Percentiles rank a stretch among this genome's conserved stretches.
Evolutionary conservation across 2,113 vertebrate genomes (phyloP).

Genomic region (Limanda limanda): DNA sequence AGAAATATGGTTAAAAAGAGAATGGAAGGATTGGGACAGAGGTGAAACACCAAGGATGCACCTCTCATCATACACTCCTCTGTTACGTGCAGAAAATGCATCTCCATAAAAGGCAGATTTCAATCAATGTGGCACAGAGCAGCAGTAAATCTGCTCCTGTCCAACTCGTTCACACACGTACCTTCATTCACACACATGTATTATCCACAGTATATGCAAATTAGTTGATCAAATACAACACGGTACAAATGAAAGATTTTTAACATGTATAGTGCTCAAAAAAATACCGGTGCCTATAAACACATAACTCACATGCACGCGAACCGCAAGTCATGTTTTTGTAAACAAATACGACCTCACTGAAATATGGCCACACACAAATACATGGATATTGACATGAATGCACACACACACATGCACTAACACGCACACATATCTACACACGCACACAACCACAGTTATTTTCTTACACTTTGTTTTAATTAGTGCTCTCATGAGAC

Average conservation of each 20-base stretch:
- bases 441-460: slow-evolving; percentile 51
- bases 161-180: slow-evolving; percentile 2
- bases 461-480: slow-evolving; percentile 80
- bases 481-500: slow-evolving; percentile 81
- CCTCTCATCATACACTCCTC: slow-evolving; percentile 17
- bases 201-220: not conserved
- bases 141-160: slow-evolving; percentile 44
- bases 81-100: slow-evolving; percentile 26
- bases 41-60: slow-evolving; percentile 34
- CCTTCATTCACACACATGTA: not conserved
- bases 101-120: slow-evolving; percentile 51
- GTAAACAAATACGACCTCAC: slow-evolving; percentile 50
- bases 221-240: not conserved
- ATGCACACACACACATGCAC: not conserved
- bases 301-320: slow-evolving; percentile 8
- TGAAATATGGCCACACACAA: slow-evolving; percentile 22
- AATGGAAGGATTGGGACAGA: not conserved
- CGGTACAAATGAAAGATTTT: not conserved
- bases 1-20: not conserved
- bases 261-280: not conserved
- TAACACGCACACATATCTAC: slow-evolving; percentile 7
- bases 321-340: slow-evolving; percentile 53
- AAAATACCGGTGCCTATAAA: slow-evolving; percentile 13
- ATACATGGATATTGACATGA: slow-evolving; percentile 17
- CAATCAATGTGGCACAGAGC: slow-evolving; percentile 37